Percentiles rank a stretch among this genome's conserved stretches.
These are phyloP conservation scores for Proales similis DNA, from an alignment of 1,140 invertebrate species.

Conservation along the genomic window DNA sequence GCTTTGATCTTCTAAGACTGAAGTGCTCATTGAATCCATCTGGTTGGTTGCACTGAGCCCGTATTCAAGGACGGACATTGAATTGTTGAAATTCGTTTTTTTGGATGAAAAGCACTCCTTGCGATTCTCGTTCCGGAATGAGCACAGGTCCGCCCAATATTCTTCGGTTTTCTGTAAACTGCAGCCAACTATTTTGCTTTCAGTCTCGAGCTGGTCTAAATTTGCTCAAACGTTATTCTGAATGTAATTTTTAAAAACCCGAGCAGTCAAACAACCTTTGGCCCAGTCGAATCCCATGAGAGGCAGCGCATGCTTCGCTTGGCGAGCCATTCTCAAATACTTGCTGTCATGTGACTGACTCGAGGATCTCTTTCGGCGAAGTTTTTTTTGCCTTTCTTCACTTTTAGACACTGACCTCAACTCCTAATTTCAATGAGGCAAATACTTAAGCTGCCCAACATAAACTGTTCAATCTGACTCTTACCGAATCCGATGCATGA, in stretches of 20 bases:
- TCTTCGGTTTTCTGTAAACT: slow-evolving; percentile 21
- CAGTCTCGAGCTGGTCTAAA: not conserved
- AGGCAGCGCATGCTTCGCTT: slow-evolving; percentile 4
- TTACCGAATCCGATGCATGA: no score
- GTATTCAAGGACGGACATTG: slow-evolving; percentile 9
- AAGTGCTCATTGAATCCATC: no score
- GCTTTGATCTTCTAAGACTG: not conserved
- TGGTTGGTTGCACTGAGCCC: no score
- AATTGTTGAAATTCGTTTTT: slow-evolving; percentile 13
- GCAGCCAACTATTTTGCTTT: not conserved
- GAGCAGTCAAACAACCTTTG: not conserved
- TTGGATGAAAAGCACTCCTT: slow-evolving; percentile 25
- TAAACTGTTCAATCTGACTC: no score
- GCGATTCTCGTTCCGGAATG: slow-evolving; percentile 4
- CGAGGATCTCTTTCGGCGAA: no score
- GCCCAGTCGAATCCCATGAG: slow-evolving; percentile 27
- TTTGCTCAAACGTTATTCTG: not conserved
- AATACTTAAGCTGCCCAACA: no score
- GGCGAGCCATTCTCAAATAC: slow-evolving; percentile 21
- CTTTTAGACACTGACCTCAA: not conserved
- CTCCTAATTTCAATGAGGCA: no score
- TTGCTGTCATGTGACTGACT: no score
- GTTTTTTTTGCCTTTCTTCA: not conserved
- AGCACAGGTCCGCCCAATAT: slow-evolving; percentile 17
- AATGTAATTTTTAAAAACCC: not conserved